These are phyloP conservation scores for Anableps anableps DNA, from an alignment of 2,797 vertebrate species.

Conservation along the genomic window DNA sequence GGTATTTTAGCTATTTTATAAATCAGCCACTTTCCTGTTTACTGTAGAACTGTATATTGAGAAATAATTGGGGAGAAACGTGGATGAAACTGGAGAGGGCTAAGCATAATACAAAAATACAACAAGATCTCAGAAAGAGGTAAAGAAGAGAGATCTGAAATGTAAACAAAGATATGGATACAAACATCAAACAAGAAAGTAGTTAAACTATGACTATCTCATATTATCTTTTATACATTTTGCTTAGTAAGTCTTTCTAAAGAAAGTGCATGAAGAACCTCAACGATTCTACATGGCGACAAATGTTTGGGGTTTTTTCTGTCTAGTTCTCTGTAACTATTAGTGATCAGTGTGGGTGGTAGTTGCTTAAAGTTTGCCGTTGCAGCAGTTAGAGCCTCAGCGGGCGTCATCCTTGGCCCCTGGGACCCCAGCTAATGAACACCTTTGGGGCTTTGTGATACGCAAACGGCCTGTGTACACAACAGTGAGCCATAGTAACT, in stretches of 20 bases:
- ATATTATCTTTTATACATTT: neutral
- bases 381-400: slow-evolving; percentile 41
- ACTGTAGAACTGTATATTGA: neutral
- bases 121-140: neutral
- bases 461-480: slow-evolving; percentile 1
- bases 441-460: slow-evolving; percentile 57
- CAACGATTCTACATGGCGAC: neutral
- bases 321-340: slow-evolving; percentile 13
- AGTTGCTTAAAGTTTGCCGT: slow-evolving; percentile 38
- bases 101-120: neutral
- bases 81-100: neutral
- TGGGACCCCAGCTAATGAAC: slow-evolving; percentile 64
- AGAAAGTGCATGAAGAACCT: neutral
- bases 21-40: neutral
- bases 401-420: slow-evolving; percentile 24
- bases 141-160: neutral
- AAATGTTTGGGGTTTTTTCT: slow-evolving; percentile 18
- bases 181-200: neutral
- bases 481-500: slow-evolving; percentile 38
- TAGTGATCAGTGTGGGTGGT: slow-evolving; percentile 30
- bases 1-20: neutral
- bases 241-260: neutral
- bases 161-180: neutral
- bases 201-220: neutral
- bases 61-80: neutral